Evolutionary conservation across 2,113 vertebrate species (phyloP).

Genomic region (Cromileptes altivelis): DNA sequence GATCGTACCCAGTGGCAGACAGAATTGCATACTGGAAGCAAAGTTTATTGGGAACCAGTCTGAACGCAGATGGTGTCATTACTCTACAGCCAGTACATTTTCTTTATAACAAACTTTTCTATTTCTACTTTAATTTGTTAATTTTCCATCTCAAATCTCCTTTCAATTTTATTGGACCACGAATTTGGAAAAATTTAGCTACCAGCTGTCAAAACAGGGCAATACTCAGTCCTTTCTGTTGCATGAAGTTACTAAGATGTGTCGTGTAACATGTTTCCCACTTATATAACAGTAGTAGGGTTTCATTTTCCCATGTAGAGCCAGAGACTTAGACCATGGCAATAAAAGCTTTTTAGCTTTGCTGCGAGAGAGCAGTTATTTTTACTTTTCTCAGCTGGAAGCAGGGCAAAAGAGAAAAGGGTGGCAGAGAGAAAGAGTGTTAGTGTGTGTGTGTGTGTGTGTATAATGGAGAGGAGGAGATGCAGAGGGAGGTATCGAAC

Average conservation of each 20-base stretch:
- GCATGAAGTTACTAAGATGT: conserved; percentile 15
- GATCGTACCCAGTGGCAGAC: too few species aligned
- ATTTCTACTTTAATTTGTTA: too few species aligned
- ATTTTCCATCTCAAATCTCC: background rate
- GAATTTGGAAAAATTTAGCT: background rate
- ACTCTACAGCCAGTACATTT: too few species aligned
- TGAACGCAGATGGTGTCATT: too few species aligned
- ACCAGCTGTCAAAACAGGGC: conserved; percentile 17
- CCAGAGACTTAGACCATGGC: conserved; percentile 56
- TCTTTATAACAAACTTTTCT: too few species aligned
- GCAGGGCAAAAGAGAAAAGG: conserved; percentile 64
- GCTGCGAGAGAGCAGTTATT: conserved; percentile 72
- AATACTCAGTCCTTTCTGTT: conserved; percentile 17
- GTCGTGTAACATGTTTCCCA: conserved; percentile 44
- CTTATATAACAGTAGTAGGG: conserved; percentile 16
- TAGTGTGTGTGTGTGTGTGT: conserved; percentile 25
- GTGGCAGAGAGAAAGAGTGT: conserved; percentile 37
- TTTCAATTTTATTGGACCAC: background rate
- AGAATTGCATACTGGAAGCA: too few species aligned
- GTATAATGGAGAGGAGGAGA: conserved; percentile 38
- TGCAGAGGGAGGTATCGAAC: conserved; percentile 56
- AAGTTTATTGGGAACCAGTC: too few species aligned
- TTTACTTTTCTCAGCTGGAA: conserved; percentile 77
- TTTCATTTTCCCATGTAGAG: conserved; percentile 56
- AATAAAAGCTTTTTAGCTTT: conserved; percentile 63